phyloP scores from a whole-genome alignment of 92 coral and sea anemone genomes.

The Siderastrea radians region DNA sequence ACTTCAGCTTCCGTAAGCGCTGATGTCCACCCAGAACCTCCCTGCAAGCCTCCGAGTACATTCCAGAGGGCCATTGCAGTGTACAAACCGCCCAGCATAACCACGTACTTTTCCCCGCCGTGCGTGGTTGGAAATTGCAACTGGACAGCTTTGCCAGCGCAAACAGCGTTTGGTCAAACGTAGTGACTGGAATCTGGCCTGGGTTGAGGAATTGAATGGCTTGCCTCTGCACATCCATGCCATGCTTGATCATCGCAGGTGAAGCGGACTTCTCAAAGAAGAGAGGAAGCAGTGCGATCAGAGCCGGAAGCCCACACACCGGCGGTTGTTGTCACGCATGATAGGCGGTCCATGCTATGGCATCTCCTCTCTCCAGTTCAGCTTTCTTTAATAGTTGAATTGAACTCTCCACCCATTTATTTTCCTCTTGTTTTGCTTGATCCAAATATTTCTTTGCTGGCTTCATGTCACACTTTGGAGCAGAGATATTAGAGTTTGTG shows the following conservation, averaged over 20 bases:
- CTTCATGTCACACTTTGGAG: too few relatives aligned
- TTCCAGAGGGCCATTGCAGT: slow-evolving; percentile 71
- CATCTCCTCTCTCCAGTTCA: too few relatives aligned
- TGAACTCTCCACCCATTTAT: too few relatives aligned
- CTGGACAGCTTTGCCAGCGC: slow-evolving; percentile 73
- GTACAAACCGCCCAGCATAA: slow-evolving; percentile 48
- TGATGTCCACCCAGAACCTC: slow-evolving; percentile 71
- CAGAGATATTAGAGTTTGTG: too few relatives aligned
- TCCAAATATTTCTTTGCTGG: too few relatives aligned
- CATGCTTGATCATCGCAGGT: slow-evolving; percentile 71
- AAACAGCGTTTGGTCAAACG: slow-evolving; percentile 75
- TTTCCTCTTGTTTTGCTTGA: too few relatives aligned
- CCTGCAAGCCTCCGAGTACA: slow-evolving; percentile 74
- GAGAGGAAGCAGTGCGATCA: slow-evolving; percentile 65
- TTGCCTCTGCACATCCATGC: slow-evolving; percentile 59
- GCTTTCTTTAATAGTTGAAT: too few relatives aligned
- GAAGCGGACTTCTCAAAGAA: slow-evolving; percentile 12
- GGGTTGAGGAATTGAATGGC: slow-evolving; percentile 53
- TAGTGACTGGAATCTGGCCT: slow-evolving; percentile 53
- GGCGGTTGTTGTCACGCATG: slow-evolving; percentile 34
- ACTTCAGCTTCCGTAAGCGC: slow-evolving; percentile 67
- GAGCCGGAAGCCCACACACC: slow-evolving; percentile 50
- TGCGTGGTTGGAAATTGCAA: slow-evolving; percentile 73
- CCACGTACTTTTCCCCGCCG: slow-evolving; percentile 65
- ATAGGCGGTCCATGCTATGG: slow-evolving; percentile 59